phyloP scores from a whole-genome alignment of 2,888 invertebrate genomes.

The Drosophila niveifrons region DNA sequence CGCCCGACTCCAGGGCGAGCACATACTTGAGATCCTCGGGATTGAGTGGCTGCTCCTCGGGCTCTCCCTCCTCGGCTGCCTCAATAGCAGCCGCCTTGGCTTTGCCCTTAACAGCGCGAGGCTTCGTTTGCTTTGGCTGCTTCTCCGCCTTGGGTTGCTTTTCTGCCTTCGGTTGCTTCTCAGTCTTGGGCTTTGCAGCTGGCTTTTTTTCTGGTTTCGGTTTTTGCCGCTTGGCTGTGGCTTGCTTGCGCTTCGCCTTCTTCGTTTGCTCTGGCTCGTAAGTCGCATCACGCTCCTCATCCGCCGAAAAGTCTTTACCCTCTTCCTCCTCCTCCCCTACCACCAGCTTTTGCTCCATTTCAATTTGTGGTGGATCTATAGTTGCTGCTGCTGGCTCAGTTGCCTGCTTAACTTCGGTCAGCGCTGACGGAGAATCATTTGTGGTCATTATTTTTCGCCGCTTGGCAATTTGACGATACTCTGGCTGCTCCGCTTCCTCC shows the following conservation, averaged over 20 bases:
- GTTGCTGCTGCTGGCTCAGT: neutral
- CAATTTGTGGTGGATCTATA: neutral
- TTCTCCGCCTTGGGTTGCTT: conserved; percentile 21
- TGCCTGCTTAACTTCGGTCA: neutral
- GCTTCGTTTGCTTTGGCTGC: conserved; percentile 25
- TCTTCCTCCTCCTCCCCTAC: neutral
- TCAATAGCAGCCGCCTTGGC: neutral
- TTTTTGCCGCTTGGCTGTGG: conserved; percentile 53
- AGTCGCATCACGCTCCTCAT: conserved; percentile 49
- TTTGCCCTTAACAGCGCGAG: conserved; percentile 11
- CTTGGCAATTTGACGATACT: conserved; percentile 87
- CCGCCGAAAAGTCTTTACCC: conserved; percentile 55
- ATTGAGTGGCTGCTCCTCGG: conserved; percentile 68
- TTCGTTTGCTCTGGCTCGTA: conserved; percentile 44
- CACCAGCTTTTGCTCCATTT: neutral
- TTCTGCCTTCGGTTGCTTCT: conserved; percentile 19
- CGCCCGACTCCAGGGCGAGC: conserved; percentile 79
- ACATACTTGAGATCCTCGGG: conserved; percentile 78
- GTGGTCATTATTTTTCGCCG: conserved; percentile 85
- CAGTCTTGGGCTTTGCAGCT: conserved; percentile 12
- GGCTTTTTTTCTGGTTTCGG: conserved; percentile 29
- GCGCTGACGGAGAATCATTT: conserved; percentile 14
- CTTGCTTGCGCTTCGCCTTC: conserved; percentile 65
- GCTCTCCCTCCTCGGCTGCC: conserved; percentile 26
- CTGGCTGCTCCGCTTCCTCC: conserved; percentile 86